A percentile compares a stretch with the other conserved stretches of the same genome.
Evolutionary conservation across 2,113 vertebrate species (phyloP).

Genomic region (Glareola pratincola): DNA sequence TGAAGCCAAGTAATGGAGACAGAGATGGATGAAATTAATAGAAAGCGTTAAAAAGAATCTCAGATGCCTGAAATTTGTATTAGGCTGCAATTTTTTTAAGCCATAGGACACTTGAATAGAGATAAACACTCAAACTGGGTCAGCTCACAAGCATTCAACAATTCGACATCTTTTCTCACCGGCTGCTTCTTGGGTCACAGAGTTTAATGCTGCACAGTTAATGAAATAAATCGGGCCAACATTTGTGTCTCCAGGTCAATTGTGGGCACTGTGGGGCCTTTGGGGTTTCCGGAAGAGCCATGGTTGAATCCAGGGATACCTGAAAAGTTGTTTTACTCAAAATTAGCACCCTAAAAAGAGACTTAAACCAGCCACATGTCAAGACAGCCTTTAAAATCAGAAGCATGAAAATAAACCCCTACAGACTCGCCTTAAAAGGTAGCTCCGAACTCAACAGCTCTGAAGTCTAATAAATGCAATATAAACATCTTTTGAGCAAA

Average conservation of each 20-base stretch:
- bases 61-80: not conserved
- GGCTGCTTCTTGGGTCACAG: not conserved
- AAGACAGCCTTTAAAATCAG: conserved; percentile 16
- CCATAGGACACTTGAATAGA: not conserved
- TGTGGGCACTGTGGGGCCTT: not conserved
- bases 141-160: not conserved
- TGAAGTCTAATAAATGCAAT: conserved; percentile 31
- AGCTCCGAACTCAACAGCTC: not conserved
- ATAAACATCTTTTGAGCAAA: conserved; percentile 50
- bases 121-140: not conserved
- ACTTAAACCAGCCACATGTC: not conserved
- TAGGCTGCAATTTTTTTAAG: not conserved
- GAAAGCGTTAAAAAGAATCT: not conserved
- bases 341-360: not conserved
- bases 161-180: not conserved
- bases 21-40: not conserved
- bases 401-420: conserved; percentile 8
- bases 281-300: not conserved
- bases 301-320: not conserved
- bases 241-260: not conserved
- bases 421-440: conserved; percentile 14
- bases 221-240: not conserved
- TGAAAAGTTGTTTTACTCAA: not conserved
- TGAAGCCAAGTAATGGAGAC: not conserved
- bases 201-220: not conserved